Conservation (phyloP, 2,113 vertebrate genomes). For the Onychostoma macrolepis region DNA sequence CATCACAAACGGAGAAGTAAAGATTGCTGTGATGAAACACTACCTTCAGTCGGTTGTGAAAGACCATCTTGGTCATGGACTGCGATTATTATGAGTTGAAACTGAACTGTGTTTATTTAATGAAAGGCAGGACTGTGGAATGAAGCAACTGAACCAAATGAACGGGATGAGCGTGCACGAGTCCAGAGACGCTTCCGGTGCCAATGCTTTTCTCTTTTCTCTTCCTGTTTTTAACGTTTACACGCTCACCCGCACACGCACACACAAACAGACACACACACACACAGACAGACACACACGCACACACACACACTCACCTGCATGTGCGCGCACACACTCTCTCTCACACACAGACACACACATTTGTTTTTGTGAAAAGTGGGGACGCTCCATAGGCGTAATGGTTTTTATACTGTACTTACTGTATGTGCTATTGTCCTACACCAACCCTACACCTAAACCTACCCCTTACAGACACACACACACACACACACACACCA, state of each 20-base stretch:
- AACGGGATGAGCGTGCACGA: not conserved
- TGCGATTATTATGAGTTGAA: not conserved
- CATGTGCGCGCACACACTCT: too few species aligned
- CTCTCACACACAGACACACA: too few species aligned
- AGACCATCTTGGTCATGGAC: not conserved
- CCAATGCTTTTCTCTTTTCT: not conserved
- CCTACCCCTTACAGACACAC: too few species aligned
- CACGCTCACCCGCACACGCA: not conserved
- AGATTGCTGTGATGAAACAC: not conserved
- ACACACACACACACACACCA: not conserved
- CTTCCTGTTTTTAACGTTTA: conserved; percentile 24
- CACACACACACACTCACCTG: too few species aligned
- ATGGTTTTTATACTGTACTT: too few species aligned
- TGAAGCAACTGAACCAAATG: not conserved
- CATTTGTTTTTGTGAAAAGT: too few species aligned
- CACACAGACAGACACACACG: too few species aligned
- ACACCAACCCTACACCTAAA: too few species aligned
- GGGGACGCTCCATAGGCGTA: too few species aligned
- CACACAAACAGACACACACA: too few species aligned
- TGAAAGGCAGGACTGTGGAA: not conserved
- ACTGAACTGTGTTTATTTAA: not conserved
- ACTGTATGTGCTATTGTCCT: too few species aligned
- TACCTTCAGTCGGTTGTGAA: not conserved
- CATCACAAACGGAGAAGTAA: not conserved
- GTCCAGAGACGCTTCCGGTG: conserved; percentile 6